Evolutionary conservation across 2,888 invertebrate species (phyloP).

Genomic region (Onchidella celtica): DNA sequence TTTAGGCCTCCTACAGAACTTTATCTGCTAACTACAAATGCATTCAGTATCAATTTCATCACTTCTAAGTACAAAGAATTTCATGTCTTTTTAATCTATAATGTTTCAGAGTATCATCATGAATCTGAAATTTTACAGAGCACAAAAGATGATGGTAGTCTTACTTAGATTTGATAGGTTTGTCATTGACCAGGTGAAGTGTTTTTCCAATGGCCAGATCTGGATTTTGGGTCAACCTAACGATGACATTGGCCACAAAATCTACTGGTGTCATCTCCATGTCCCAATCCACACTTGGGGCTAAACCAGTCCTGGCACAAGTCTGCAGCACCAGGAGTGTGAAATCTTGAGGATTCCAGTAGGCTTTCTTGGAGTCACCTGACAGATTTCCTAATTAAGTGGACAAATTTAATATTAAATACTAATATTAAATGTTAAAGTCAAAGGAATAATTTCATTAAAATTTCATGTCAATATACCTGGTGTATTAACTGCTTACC

Average conservation of each 20-base stretch:
- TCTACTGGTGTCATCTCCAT: slow-evolving; percentile 81
- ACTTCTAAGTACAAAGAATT: too few relatives aligned
- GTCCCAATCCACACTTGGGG: slow-evolving; percentile 77
- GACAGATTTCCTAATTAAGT: slow-evolving; percentile 73
- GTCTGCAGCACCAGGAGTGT: slow-evolving; percentile 78
- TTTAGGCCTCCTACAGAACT: too few relatives aligned
- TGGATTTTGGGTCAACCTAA: slow-evolving; percentile 73
- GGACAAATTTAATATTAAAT: not conserved
- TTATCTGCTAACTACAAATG: too few relatives aligned
- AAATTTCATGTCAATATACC: too few relatives aligned
- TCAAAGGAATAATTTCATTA: not conserved
- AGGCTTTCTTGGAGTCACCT: slow-evolving; percentile 74
- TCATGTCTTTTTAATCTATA: too few relatives aligned
- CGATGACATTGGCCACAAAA: slow-evolving; percentile 77
- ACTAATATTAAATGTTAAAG: not conserved
- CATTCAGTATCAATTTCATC: too few relatives aligned
- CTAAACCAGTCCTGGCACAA: slow-evolving; percentile 68
- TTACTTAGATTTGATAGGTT: slow-evolving; percentile 73
- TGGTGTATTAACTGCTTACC: too few relatives aligned
- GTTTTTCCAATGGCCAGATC: slow-evolving; percentile 76
- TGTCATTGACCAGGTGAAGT: slow-evolving; percentile 78
- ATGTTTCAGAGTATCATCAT: too few relatives aligned
- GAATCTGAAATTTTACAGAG: too few relatives aligned
- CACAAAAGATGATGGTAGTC: too few relatives aligned
- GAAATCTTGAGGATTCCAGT: slow-evolving; percentile 80